Evolutionary conservation across 2,888 invertebrate species (phyloP), one percentile per base, ranked within the genome.

Genomic region (Scaptomyza tumidula): DNA sequence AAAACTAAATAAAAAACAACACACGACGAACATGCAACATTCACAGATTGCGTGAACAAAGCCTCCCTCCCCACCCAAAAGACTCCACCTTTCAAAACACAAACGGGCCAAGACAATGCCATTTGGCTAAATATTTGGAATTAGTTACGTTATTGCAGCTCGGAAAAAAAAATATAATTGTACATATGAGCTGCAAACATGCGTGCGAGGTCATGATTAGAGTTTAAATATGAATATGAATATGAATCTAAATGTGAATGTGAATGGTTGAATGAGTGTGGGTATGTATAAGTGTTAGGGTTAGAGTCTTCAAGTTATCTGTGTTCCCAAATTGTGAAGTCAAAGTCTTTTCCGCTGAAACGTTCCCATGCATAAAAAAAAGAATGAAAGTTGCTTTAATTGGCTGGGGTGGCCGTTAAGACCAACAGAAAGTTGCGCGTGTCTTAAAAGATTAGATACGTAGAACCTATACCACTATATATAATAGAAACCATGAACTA

Each of bases 11-110:
- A 37, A 13, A n/a, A 37, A n/a, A 37, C 60, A 27, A 27, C n/a
- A 13, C 33, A 43, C 56, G 19, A 14, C 49, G 57, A 81, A 67
- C 82, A 83, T 83, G 82, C 82, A 83, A 87, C 74, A 66, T 65
- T 68, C 9, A 55, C 55, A 59, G 71, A 80, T 79, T 85, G 82
- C 85, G 71, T 85, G 85, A 85, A 81, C 71, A 78, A 52, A 55
- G 49, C 53, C 33, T 27, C 45, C n/a, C n/a, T n/a, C 7, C n/a
- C 6, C 35, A 11, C 1, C 7, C 1, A 33, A 33, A 33, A 5
- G 1, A 10, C 29, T 11, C 24, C n/a, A 7, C 3, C 2, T 24
- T 3, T 16, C 19, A 37, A n/a, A 29, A 3, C 1, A 1, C 14
- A 41, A 5, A 1, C n/a, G 14, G 3, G 14, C 39, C 44, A 60